These are phyloP conservation scores for Ia io DNA, from an alignment of 2,113 vertebrate genomes.

Conservation along the genomic window DNA sequence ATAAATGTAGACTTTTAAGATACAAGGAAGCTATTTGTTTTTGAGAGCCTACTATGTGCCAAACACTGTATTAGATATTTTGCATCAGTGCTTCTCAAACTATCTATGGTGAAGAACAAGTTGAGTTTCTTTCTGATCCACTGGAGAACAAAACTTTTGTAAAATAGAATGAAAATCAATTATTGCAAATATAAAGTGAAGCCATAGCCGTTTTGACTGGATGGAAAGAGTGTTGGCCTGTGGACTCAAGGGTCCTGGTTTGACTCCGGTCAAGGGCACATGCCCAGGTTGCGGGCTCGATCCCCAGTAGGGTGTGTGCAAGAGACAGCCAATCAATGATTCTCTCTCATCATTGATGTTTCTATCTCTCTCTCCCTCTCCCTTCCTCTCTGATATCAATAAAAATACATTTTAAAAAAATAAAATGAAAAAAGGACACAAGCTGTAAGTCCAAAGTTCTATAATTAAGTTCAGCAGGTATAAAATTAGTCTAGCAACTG, in stretches of 20 bases:
- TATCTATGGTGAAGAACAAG: not conserved
- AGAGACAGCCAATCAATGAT: no score
- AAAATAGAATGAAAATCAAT: not conserved
- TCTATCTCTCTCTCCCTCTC: no score
- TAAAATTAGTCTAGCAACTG: not conserved
- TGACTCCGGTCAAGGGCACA: no score
- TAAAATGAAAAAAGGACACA: not conserved
- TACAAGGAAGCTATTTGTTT: not conserved
- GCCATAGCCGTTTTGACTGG: no score
- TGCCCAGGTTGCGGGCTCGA: no score
- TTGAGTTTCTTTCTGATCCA: not conserved
- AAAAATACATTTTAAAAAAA: no score
- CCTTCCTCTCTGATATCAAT: no score
- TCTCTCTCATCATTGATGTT: no score
- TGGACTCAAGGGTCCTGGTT: no score
- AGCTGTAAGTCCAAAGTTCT: not conserved
- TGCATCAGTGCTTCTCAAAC: not conserved
- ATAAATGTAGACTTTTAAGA: not conserved
- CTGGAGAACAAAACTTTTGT: not conserved
- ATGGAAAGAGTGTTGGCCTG: no score
- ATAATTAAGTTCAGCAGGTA: not conserved
- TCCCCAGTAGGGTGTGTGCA: no score
- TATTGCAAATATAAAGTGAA: not conserved
- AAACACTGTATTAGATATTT: not conserved
- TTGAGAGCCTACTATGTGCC: not conserved